Conservation (phyloP, 2,113 vertebrate genomes). For the zebrafish (Danio rerio) region DNA sequence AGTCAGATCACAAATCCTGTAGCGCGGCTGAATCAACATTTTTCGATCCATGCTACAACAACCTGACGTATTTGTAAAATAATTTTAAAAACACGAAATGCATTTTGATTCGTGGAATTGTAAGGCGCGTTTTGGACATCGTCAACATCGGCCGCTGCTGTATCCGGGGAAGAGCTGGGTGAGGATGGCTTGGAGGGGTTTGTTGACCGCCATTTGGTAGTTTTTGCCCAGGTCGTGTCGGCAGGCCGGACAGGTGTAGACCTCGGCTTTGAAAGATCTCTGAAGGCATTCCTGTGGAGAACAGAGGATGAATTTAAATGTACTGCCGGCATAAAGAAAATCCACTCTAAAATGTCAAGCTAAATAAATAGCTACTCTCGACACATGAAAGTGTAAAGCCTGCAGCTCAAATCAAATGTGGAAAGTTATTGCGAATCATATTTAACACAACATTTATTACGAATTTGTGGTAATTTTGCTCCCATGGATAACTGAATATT, state of each 20-base stretch:
- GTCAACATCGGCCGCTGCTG: constrained; percentile 89
- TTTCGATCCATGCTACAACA: constrained; percentile 28
- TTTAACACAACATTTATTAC: no score
- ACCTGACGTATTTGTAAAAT: constrained; percentile 69
- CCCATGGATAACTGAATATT: no score
- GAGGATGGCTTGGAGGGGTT: constrained; percentile 86
- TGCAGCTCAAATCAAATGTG: no score
- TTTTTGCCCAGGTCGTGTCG: constrained; percentile 88
- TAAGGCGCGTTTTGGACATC: constrained; percentile 47
- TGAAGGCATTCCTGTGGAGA: constrained; percentile 89
- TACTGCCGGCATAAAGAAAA: no score
- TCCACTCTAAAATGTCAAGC: no score
- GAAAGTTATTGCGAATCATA: no score
- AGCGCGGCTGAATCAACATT: not conserved
- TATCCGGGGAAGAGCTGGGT: constrained; percentile 96
- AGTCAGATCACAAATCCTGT: constrained; percentile 29
- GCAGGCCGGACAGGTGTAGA: constrained; percentile 94
- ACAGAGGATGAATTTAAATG: not conserved
- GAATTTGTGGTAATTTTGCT: no score
- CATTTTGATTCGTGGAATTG: constrained; percentile 67
- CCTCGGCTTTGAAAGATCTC: constrained; percentile 91
- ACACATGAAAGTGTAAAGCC: no score
- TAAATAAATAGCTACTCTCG: no score
- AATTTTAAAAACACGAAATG: constrained; percentile 75
- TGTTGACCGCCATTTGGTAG: constrained; percentile 86